Evolutionary conservation across 2,888 invertebrate genomes (phyloP).

Genomic region (Microchrysa polita): DNA sequence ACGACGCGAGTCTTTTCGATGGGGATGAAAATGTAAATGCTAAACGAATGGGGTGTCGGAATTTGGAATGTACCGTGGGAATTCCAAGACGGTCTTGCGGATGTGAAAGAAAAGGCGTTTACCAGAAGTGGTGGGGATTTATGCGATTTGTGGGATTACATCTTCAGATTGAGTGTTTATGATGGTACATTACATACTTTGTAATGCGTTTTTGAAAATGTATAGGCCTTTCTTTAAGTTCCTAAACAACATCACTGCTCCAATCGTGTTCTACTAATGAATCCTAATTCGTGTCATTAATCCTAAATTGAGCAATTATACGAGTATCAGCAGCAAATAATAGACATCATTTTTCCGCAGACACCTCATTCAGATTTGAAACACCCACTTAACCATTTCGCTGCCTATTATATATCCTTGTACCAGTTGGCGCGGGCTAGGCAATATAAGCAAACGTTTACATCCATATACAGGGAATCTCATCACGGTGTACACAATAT

Average conservation of each 20-base stretch:
- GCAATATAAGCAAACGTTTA: too few relatives aligned
- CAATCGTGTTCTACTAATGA: too few relatives aligned
- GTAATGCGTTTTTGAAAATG: too few relatives aligned
- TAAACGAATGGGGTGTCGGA: not conserved
- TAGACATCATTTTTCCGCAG: not conserved
- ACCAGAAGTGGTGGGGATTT: too few relatives aligned
- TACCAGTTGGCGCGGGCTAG: slow-evolving; percentile 18
- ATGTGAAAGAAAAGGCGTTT: not conserved
- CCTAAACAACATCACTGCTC: too few relatives aligned
- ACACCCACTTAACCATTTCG: slow-evolving; percentile 3
- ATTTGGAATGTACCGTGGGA: not conserved
- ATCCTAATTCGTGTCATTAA: too few relatives aligned
- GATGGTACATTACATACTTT: too few relatives aligned
- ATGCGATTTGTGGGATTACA: too few relatives aligned
- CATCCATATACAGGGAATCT: not conserved
- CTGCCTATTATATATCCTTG: not conserved
- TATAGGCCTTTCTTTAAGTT: too few relatives aligned
- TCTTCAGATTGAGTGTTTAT: too few relatives aligned
- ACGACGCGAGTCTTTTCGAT: too few relatives aligned
- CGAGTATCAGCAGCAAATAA: not conserved
- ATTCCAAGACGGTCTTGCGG: not conserved
- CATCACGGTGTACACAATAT: not conserved
- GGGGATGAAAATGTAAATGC: slow-evolving; percentile 11
- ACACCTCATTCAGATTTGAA: slow-evolving; percentile 2
- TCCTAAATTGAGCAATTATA: too few relatives aligned